Evolutionary conservation across 1,140 invertebrate species (phyloP).

Genomic region (Hypsibius dujardini): DNA sequence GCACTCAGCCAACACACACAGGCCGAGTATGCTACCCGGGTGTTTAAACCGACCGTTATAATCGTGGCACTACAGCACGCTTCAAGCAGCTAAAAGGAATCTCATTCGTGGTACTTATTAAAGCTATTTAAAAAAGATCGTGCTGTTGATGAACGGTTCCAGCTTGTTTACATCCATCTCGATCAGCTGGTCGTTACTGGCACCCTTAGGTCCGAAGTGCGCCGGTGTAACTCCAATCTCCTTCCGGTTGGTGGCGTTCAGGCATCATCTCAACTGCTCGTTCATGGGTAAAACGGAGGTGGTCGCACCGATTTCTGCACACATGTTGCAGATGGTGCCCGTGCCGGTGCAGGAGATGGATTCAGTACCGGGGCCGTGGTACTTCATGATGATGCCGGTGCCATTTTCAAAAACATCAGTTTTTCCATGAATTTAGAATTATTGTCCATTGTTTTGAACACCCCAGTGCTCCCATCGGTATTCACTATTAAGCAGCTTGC

Average conservation of each 20-base stretch:
- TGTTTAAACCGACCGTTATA: too few species aligned
- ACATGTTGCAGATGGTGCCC: slow-evolving; percentile 99
- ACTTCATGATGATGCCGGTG: slow-evolving; percentile 96
- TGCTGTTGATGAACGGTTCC: slow-evolving; percentile 95
- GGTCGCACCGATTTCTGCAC: slow-evolving; percentile 97
- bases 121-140: slow-evolving; percentile 29
- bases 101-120: too few species aligned
- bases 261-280: slow-evolving; percentile 74
- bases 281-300: slow-evolving; percentile 97
- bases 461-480: too few species aligned
- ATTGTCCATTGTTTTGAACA: too few species aligned
- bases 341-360: slow-evolving; percentile 98
- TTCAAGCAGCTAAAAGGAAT: too few species aligned
- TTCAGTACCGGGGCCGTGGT: slow-evolving; percentile 89
- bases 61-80: too few species aligned
- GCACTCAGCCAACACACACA: too few species aligned
- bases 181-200: slow-evolving; percentile 52
- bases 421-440: too few species aligned
- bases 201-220: slow-evolving; percentile 59
- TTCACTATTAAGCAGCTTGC: too few species aligned
- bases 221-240: slow-evolving; percentile 64
- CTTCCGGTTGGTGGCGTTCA: slow-evolving; percentile 58
- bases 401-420: slow-evolving; percentile 35
- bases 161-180: slow-evolving; percentile 38
- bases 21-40: too few species aligned